A percentile compares a stretch with the other conserved stretches of the same genome.
phyloP scores from a whole-genome alignment of 2,113 vertebrate species.

The Bujurquina vittata region DNA sequence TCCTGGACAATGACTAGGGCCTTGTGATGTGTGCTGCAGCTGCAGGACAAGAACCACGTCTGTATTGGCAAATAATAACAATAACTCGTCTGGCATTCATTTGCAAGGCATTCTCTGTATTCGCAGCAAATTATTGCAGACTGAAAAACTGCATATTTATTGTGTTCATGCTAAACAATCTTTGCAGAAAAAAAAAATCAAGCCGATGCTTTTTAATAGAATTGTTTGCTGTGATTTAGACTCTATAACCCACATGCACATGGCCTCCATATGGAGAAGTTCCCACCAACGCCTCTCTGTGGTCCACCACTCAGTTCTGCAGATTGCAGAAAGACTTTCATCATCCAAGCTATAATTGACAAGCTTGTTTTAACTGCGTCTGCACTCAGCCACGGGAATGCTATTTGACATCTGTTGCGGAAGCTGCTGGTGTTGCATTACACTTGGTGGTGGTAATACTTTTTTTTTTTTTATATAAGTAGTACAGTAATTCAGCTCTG shows the following conservation, averaged over 20 bases:
- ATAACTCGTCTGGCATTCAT: conserved; percentile 29
- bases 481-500: conserved; percentile 24
- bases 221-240: conserved; percentile 5
- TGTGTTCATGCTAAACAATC: conserved; percentile 13
- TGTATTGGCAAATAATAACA: conserved; percentile 13
- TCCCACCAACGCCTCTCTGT: conserved; percentile 50
- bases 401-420: conserved; percentile 57
- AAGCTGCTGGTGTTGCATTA: conserved; percentile 49
- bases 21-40: conserved; percentile 41
- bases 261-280: conserved; percentile 57
- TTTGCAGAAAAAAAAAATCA: not conserved
- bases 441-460: conserved; percentile 9
- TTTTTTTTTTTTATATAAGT: conserved; percentile 11
- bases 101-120: not conserved
- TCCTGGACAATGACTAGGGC: conserved; percentile 50
- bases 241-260: conserved; percentile 31
- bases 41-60: conserved; percentile 21
- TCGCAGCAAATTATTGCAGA: not conserved
- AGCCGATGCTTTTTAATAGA: conserved; percentile 23
- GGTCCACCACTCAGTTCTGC: conserved; percentile 45
- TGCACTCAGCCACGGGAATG: conserved; percentile 51
- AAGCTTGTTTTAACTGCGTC: conserved; percentile 57
- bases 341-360: conserved; percentile 55
- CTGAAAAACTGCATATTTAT: conserved; percentile 9
- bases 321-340: conserved; percentile 52